Conservation (phyloP, 1,140 invertebrate species). For the Diorhabda sublineata region DNA sequence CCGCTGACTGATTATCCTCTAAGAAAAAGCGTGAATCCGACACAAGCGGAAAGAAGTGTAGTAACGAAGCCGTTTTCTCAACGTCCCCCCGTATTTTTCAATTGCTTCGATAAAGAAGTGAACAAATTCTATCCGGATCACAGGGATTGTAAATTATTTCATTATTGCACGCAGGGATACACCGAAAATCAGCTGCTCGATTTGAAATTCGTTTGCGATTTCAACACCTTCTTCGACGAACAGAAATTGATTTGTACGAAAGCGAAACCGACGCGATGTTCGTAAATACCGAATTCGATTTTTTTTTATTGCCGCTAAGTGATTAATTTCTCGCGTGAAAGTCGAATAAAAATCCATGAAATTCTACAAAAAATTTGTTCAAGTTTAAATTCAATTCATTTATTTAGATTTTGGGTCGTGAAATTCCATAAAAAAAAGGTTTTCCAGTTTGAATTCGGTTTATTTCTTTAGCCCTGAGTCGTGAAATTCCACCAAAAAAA, state of each 20-base stretch:
- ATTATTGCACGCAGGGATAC: slow-evolving; percentile 59
- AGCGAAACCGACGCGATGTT: slow-evolving; percentile 41
- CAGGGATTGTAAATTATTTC: slow-evolving; percentile 57
- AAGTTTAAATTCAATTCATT: too few relatives aligned
- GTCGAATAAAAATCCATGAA: too few relatives aligned
- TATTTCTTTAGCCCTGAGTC: too few relatives aligned
- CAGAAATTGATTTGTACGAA: slow-evolving; percentile 52
- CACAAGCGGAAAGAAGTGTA: slow-evolving; percentile 31
- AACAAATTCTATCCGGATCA: slow-evolving; percentile 57
- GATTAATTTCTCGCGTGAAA: too few relatives aligned
- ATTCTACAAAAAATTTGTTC: too few relatives aligned
- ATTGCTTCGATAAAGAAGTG: slow-evolving; percentile 54
- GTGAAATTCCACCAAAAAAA: too few relatives aligned
- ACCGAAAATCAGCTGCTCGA: slow-evolving; percentile 54
- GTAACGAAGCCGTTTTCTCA: slow-evolving; percentile 37
- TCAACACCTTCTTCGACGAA: slow-evolving; percentile 55
- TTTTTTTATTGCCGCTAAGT: too few relatives aligned
- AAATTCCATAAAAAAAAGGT: too few relatives aligned
- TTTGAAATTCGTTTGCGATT: slow-evolving; percentile 58
- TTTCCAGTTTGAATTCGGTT: too few relatives aligned
- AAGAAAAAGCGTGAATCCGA: slow-evolving; percentile 40
- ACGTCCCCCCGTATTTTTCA: slow-evolving; percentile 44
- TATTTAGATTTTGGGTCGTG: too few relatives aligned
- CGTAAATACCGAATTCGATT: slow-evolving; percentile 25
- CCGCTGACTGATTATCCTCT: slow-evolving; percentile 37